Conservation (phyloP, 1,140 invertebrate genomes). For the Frieseomelitta varia region DNA sequence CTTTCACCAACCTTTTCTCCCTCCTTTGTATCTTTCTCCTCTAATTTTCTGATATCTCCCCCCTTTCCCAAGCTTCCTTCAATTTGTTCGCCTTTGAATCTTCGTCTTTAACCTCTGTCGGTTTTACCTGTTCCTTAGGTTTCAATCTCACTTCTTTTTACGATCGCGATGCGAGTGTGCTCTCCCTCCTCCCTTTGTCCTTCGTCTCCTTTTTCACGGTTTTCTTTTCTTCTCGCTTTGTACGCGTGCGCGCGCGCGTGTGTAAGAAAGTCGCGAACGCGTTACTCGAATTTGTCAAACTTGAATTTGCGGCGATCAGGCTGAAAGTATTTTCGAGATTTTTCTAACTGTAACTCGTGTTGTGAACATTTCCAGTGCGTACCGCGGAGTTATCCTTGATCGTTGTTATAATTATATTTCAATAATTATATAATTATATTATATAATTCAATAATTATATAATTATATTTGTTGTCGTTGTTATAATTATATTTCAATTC, state of each 20-base stretch:
- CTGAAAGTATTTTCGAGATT: no score
- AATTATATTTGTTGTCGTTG: no score
- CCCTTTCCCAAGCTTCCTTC: not conserved
- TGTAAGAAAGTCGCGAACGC: no score
- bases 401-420: no score
- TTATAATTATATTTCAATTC: no score
- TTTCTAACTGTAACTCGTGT: no score
- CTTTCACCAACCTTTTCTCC: not conserved
- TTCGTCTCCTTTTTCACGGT: not conserved
- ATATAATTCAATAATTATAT: no score
- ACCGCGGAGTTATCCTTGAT: no score
- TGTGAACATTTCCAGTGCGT: no score
- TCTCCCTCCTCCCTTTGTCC: not conserved
- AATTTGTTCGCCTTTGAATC: conserved; percentile 12
- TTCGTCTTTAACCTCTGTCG: conserved; percentile 2
- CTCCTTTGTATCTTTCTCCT: not conserved
- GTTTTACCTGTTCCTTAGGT: not conserved
- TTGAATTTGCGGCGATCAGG: not conserved
- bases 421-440: no score
- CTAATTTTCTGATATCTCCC: conserved; percentile 12
- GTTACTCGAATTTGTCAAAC: not conserved
- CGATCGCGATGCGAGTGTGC: not conserved
- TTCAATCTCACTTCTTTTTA: not conserved
- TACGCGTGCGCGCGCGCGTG: no score
- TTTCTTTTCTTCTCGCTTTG: no score